Conservation (phyloP, 2,888 invertebrate genomes). For the Alviniconcha strummeri region DNA sequence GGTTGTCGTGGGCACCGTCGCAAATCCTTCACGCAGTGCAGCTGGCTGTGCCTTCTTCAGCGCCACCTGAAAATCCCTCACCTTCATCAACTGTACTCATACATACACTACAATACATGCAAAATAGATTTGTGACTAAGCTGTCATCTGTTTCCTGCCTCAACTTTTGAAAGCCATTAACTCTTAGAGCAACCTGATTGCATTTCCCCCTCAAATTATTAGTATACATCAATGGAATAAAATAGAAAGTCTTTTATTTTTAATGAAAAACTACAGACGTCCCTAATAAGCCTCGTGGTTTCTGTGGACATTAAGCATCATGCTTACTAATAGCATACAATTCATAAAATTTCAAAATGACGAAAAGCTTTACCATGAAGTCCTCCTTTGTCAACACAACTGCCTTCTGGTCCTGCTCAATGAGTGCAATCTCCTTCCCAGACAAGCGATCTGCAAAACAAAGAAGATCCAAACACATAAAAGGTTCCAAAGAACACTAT, state of each 20-base stretch:
- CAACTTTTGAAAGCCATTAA: neutral
- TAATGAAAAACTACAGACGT: too few species aligned
- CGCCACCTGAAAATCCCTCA: constrained; percentile 76
- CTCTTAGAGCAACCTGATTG: neutral
- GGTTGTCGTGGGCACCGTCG: constrained; percentile 96
- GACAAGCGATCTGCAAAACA: constrained; percentile 1
- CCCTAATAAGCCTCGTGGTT: neutral
- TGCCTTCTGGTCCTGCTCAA: neutral
- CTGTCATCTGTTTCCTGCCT: too few species aligned
- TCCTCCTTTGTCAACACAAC: constrained; percentile 6
- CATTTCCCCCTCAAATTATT: neutral
- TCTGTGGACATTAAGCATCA: neutral
- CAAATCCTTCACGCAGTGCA: constrained; percentile 96
- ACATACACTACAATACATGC: neutral
- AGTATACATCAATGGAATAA: too few species aligned
- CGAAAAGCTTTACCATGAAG: neutral
- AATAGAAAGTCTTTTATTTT: too few species aligned
- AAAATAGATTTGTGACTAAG: too few species aligned
- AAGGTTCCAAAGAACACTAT: neutral
- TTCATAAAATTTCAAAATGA: neutral
- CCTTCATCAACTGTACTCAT: neutral
- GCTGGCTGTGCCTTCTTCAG: constrained; percentile 91
- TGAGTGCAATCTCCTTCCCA: neutral
- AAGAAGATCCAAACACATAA: neutral
- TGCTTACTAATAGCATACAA: neutral